phyloP scores from a whole-genome alignment of 2,888 invertebrate species.

The Callinectes sapidus region DNA sequence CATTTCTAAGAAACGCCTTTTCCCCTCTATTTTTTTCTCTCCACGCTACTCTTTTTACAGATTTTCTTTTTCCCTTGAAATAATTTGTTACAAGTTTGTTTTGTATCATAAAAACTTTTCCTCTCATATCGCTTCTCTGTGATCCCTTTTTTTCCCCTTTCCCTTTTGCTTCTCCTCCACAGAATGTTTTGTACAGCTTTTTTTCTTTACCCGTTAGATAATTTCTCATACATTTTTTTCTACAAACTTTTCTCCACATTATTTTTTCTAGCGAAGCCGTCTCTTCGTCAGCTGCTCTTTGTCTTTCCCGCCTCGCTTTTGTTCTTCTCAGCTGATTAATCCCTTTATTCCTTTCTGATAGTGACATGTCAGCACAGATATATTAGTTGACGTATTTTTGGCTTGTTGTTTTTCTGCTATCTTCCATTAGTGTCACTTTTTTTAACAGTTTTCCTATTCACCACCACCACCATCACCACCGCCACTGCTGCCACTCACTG shows the following conservation, averaged over 20 bases:
- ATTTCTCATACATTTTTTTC: slow-evolving; percentile 1
- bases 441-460: neutral
- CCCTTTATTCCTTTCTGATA: slow-evolving; percentile 20
- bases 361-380: neutral
- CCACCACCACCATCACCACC: neutral
- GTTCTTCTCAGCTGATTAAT: slow-evolving; percentile 11
- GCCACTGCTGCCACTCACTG: neutral
- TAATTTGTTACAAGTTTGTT: neutral
- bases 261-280: neutral
- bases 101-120: neutral
- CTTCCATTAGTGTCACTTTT: neutral
- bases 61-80: neutral
- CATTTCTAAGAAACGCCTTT: neutral
- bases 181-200: neutral
- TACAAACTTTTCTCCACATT: neutral
- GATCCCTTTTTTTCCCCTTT: neutral
- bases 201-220: neutral
- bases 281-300: neutral
- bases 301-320: neutral
- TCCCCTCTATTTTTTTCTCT: neutral
- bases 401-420: neutral
- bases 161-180: neutral
- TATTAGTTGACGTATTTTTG: neutral
- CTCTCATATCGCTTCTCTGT: neutral
- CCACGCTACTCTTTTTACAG: neutral